Evolutionary conservation across 1,140 invertebrate genomes (phyloP).

Genomic region (Brachionus manjavacas): DNA sequence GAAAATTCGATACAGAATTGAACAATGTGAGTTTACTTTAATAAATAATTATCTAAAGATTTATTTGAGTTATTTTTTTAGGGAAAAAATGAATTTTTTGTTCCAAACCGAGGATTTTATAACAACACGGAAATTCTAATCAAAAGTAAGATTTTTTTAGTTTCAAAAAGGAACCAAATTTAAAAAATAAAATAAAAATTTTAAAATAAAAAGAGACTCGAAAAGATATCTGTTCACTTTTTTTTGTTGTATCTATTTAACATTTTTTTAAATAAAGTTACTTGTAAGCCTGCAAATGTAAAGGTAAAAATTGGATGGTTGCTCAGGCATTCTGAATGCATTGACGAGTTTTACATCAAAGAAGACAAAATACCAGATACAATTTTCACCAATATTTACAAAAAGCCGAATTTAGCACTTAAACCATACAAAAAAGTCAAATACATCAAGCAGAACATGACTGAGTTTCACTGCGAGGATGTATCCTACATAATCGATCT

Average conservation of each 20-base stretch:
- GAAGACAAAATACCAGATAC: neutral
- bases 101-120: conserved; percentile 13
- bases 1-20: conserved; percentile 4
- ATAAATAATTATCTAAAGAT: neutral
- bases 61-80: neutral
- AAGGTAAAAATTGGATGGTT: conserved; percentile 29
- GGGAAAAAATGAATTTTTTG: neutral
- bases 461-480: conserved; percentile 32
- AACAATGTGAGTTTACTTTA: neutral
- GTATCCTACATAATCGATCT: conserved; percentile 15
- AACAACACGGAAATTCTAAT: conserved; percentile 3
- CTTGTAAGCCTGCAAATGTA: neutral
- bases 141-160: neutral
- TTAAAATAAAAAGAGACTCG: too few species aligned
- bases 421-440: conserved; percentile 9
- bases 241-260: neutral
- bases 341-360: conserved; percentile 24
- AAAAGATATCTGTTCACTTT: too few species aligned
- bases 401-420: neutral
- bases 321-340: neutral
- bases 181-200: neutral
- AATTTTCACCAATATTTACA: neutral
- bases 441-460: neutral
- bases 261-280: neutral
- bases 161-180: neutral